Conservation (phyloP, 2,113 vertebrate species). For the Gallinago jamesoni region DNA sequence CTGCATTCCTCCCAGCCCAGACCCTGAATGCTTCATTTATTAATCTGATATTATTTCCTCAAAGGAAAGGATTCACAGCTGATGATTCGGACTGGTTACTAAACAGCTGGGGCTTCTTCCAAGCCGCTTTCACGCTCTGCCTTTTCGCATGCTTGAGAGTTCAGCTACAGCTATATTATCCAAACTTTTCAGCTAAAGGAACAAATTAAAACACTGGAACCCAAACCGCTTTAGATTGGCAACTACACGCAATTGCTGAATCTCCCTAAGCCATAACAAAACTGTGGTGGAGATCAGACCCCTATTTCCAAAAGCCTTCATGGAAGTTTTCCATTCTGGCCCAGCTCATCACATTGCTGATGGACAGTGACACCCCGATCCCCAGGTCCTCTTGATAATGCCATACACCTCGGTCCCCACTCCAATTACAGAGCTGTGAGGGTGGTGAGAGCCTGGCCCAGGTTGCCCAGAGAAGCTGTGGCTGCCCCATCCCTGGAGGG, state of each 20-base stretch:
- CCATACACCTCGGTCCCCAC: rapidly evolving
- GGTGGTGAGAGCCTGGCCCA: too few species aligned
- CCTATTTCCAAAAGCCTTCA: background rate
- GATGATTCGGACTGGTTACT: background rate
- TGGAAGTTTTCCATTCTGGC: background rate
- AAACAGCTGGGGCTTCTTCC: background rate
- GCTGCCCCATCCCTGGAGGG: too few species aligned
- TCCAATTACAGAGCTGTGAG: background rate
- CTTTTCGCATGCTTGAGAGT: background rate
- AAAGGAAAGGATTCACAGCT: background rate
- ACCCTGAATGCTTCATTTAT: background rate
- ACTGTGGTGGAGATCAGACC: background rate
- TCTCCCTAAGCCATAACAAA: background rate
- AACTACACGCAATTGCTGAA: background rate
- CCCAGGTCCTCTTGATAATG: background rate
- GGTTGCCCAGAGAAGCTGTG: too few species aligned
- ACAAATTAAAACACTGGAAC: background rate
- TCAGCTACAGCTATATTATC: background rate
- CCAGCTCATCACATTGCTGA: rapidly evolving
- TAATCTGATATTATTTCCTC: background rate
- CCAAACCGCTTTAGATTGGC: background rate
- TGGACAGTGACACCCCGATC: rapidly evolving
- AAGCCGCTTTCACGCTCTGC: background rate
- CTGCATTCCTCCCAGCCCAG: background rate
- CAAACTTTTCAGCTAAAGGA: background rate